These are phyloP conservation scores for Troides oblongomaculatus DNA, from an alignment of 2,888 invertebrate genomes.

Conservation along the genomic window DNA sequence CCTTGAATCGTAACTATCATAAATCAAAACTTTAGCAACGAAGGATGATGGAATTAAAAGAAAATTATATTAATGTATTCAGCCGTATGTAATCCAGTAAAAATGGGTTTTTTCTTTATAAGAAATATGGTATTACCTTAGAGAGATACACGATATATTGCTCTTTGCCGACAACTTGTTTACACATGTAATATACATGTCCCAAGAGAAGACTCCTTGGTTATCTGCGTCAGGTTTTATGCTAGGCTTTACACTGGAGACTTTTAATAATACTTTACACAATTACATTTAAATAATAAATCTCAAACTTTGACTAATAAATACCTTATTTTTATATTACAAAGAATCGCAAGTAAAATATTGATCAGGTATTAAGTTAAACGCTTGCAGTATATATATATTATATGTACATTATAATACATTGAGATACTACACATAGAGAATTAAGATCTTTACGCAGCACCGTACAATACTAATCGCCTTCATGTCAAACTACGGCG, in stretches of 20 bases:
- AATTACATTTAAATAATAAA: not conserved
- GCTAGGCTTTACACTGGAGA: not conserved
- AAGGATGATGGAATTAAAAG: slow-evolving; percentile 1
- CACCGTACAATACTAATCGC: too few relatives aligned
- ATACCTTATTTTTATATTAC: too few relatives aligned
- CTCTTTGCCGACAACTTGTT: slow-evolving; percentile 14
- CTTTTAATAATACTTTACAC: not conserved
- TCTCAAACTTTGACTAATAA: too few relatives aligned
- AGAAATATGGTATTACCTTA: slow-evolving; percentile 14
- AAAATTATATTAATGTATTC: not conserved
- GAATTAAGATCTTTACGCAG: too few relatives aligned
- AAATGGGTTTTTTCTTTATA: slow-evolving; percentile 14
- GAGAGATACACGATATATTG: slow-evolving; percentile 16
- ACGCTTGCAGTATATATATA: too few relatives aligned
- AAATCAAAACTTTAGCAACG: not conserved
- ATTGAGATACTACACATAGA: too few relatives aligned
- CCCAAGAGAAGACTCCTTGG: not conserved
- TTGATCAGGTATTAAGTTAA: too few relatives aligned
- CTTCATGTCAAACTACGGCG: too few relatives aligned
- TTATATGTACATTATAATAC: too few relatives aligned
- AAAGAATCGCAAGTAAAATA: too few relatives aligned
- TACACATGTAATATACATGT: slow-evolving; percentile 19
- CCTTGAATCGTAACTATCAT: not conserved
- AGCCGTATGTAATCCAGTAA: not conserved
- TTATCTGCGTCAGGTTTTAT: not conserved